Conservation (phyloP, 1,140 invertebrate species). For the Physella acuta region DNA sequence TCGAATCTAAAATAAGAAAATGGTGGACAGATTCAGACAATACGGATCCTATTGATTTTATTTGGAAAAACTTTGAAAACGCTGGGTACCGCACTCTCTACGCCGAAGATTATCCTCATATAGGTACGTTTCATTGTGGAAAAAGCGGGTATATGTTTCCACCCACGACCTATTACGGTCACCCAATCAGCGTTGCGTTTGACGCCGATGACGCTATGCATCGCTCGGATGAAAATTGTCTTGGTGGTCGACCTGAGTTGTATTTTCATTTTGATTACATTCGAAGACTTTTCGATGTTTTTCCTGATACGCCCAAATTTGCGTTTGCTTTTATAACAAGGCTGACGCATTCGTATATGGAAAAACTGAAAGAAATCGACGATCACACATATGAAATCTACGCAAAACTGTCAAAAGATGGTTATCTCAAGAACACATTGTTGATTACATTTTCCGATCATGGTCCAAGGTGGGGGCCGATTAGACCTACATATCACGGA, state of each 20-base stretch:
- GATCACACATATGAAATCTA: constrained; percentile 3
- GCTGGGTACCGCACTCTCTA: not conserved
- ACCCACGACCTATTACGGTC: not conserved
- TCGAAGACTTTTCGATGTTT: not conserved
- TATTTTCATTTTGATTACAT: not conserved
- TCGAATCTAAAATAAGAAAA: not conserved
- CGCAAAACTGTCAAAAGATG: not conserved
- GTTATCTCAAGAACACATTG: constrained; percentile 8
- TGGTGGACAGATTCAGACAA: not conserved
- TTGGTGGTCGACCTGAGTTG: not conserved
- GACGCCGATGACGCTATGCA: not conserved
- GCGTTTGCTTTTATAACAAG: not conserved
- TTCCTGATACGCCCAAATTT: not conserved
- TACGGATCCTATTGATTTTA: not conserved
- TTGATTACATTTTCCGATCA: constrained; percentile 15
- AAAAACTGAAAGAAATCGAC: not conserved
- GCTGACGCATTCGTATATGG: not conserved
- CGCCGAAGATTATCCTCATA: not conserved
- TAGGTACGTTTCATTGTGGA: not conserved
- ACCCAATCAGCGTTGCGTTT: not conserved
- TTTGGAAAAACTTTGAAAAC: not conserved
- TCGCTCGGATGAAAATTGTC: not conserved
- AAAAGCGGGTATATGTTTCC: not conserved
- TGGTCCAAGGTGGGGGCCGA: not conserved
- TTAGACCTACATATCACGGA: not conserved